Evolutionary conservation across 2,113 vertebrate genomes (phyloP).

Genomic region (Nesogale talazaci): DNA sequence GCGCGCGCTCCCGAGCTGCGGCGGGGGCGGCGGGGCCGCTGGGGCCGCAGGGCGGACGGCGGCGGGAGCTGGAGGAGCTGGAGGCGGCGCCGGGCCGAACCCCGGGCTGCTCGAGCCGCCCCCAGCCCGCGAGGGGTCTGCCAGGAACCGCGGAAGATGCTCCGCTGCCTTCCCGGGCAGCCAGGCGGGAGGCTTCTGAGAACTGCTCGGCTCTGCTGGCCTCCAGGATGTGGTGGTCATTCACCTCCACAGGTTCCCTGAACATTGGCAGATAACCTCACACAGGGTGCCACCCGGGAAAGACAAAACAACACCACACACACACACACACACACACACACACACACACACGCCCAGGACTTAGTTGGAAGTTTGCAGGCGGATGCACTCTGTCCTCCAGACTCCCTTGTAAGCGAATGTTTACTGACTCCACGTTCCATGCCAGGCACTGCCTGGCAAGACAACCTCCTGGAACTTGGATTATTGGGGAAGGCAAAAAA

Average conservation of each 20-base stretch:
- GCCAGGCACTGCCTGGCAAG: neutral
- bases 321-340: too few relatives aligned
- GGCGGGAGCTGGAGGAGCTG: neutral
- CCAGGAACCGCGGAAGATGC: too few relatives aligned
- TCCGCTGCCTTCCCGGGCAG: neutral
- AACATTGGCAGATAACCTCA: too few relatives aligned
- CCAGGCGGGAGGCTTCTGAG: too few relatives aligned
- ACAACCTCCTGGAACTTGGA: neutral
- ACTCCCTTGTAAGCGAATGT: too few relatives aligned
- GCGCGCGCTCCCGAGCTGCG: constrained; percentile 35
- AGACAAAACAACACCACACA: too few relatives aligned
- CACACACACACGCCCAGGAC: neutral
- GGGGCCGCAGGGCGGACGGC: neutral
- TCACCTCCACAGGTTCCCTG: neutral
- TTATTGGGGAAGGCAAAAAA: neutral
- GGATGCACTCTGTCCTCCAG: neutral
- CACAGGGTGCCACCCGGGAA: neutral
- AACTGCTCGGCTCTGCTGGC: too few relatives aligned
- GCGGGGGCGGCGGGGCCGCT: neutral
- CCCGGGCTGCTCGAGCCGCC: neutral
- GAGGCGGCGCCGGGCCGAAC: neutral
- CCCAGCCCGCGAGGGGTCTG: too few relatives aligned
- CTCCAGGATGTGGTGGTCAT: neutral
- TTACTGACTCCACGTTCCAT: neutral
- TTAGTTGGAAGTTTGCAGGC: neutral